These are phyloP conservation scores for Lutraria rhynchaena DNA, from an alignment of 1,140 invertebrate species.

Conservation along the genomic window DNA sequence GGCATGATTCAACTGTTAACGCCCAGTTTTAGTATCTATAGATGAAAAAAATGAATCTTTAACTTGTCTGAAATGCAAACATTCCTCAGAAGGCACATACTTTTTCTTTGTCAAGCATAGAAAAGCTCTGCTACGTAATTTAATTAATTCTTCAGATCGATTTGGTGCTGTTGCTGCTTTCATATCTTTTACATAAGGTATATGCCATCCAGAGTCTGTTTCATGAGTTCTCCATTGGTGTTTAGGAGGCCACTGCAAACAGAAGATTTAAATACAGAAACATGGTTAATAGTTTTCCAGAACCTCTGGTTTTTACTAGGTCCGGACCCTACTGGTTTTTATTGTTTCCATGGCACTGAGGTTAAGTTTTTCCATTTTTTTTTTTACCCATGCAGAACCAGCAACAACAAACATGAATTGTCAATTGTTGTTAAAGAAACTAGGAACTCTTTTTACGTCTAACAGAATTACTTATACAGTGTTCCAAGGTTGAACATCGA, in stretches of 20 bases:
- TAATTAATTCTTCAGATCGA: neutral
- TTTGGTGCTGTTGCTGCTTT: neutral
- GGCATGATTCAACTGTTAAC: neutral
- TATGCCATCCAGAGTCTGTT: neutral
- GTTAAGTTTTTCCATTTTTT: too few species aligned
- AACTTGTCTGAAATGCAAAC: neutral
- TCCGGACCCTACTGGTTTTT: too few species aligned
- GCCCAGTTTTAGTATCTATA: neutral
- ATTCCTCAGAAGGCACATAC: constrained; percentile 2
- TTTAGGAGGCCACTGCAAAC: neutral
- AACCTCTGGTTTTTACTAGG: too few species aligned
- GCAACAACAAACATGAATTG: too few species aligned
- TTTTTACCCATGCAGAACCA: too few species aligned
- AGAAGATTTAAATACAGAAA: too few species aligned
- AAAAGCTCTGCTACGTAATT: neutral
- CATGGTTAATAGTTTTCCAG: too few species aligned
- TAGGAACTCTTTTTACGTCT: too few species aligned
- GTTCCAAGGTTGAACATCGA: too few species aligned
- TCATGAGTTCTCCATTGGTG: constrained; percentile 21
- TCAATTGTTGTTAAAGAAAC: too few species aligned
- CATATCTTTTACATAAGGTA: neutral
- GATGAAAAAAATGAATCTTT: neutral
- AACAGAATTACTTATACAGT: too few species aligned
- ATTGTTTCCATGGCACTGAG: too few species aligned
- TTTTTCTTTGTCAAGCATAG: neutral